Percentiles rank a stretch among this genome's conserved stretches.
These are phyloP conservation scores for Drosophila seguyi DNA, from an alignment of 1,140 invertebrate species.

Conservation along the genomic window DNA sequence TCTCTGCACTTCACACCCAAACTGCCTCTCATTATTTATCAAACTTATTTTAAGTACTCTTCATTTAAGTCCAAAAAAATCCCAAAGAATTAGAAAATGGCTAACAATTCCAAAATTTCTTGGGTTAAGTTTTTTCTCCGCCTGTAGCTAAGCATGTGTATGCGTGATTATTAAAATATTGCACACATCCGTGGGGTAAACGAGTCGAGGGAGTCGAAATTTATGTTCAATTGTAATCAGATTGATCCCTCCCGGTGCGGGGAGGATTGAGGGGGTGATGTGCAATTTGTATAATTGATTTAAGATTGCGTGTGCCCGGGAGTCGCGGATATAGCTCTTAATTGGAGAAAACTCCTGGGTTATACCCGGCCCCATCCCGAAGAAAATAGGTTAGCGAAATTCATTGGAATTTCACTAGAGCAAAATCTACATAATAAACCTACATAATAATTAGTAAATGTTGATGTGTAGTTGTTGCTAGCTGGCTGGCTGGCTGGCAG, in stretches of 20 bases:
- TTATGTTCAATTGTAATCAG: slow-evolving; percentile 77
- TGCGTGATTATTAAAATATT: slow-evolving; percentile 54
- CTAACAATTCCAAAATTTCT: not conserved
- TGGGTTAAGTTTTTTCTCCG: not conserved
- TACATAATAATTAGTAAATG: slow-evolving; percentile 56
- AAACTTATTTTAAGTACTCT: too few relatives aligned
- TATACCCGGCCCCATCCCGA: slow-evolving; percentile 5
- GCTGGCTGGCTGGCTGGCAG: slow-evolving; percentile 1
- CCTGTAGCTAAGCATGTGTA: slow-evolving; percentile 13
- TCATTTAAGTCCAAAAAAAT: too few relatives aligned
- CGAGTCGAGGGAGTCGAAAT: slow-evolving; percentile 30
- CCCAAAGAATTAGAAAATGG: not conserved
- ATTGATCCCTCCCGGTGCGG: slow-evolving; percentile 41
- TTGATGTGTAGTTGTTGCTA: slow-evolving; percentile 15
- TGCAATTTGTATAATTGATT: slow-evolving; percentile 81
- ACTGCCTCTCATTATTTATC: too few relatives aligned
- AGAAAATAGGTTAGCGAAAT: slow-evolving; percentile 22
- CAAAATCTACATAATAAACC: slow-evolving; percentile 30
- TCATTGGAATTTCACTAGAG: slow-evolving; percentile 26
- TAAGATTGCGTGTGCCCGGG: slow-evolving; percentile 62
- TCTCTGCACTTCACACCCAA: too few relatives aligned
- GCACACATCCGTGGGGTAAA: slow-evolving; percentile 34
- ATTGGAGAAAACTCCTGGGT: slow-evolving; percentile 40
- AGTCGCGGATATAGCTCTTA: slow-evolving; percentile 57
- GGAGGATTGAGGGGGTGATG: slow-evolving; percentile 8